Base-by-base conservation (phyloP, 2,113 vertebrate species). In the Monopterus albus region DNA sequence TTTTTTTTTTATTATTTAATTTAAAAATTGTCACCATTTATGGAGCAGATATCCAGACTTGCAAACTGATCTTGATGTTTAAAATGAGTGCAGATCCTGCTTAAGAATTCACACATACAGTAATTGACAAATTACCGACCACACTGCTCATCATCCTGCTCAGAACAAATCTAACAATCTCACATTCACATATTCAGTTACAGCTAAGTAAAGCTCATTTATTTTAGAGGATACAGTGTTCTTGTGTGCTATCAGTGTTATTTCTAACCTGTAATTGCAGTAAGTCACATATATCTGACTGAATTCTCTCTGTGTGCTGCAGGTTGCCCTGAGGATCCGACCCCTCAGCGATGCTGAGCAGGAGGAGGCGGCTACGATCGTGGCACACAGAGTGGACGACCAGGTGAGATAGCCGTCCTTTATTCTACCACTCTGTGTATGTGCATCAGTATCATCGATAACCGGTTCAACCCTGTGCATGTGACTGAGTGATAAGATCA, bases 291-390 rank as follows among this genome's bases (percentile, higher is more conserved):
- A 20, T 51, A 4, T 53, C 9, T 45, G 1, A 31, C 2, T 63
- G 21, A 18, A 15, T 26, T 50, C 1, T 2, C 5, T 65, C 13
- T 39, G 1, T 65, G 9, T 63, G 15, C 58, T 17, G 17, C 89
- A 98, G 96, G 96, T 98, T 63, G 96, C 95, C 1, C 92, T 97
- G 77, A 92, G 96, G 73, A 93, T 98, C 79, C 93, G 96, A 36
- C 96, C 96, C 43, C 91, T 97, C 83, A 97, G 93, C 13, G 89
- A 94, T 74, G 91, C 91, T 0, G 96, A 98, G 87, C 89, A 94
- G 86, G 96, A 95, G 36, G 95, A 96, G 81, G 92, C 90, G 47
- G 95, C 96, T 40, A 88, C 94, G 0, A 89, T 94, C 33, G 94
- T 96, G 20, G 96, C 96, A 59, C 96, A 96, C 83, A 88, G 94